Evolutionary conservation across 2,797 vertebrate genomes (phyloP).

Genomic region (Epinephelus awoara): DNA sequence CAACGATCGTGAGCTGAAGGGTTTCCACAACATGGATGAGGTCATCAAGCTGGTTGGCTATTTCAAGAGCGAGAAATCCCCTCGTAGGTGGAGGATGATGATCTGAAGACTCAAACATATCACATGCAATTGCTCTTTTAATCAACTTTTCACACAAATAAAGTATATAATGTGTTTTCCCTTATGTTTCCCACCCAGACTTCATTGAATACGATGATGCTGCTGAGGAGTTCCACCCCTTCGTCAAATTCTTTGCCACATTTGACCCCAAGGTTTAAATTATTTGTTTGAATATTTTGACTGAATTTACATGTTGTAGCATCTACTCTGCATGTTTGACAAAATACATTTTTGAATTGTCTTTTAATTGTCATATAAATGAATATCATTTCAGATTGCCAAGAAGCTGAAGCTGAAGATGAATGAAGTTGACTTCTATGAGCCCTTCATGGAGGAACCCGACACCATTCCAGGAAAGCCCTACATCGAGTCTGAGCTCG

Average conservation of each 20-base stretch:
- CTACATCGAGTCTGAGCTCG: constrained; percentile 90
- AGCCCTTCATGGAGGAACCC: constrained; percentile 92
- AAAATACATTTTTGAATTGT: no score
- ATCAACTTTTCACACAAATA: background rate
- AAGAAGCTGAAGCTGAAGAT: constrained; percentile 91
- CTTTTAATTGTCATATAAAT: no score
- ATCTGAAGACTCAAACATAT: background rate
- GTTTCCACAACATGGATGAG: constrained; percentile 92
- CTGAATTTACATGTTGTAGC: no score
- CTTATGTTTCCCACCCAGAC: constrained; percentile 76
- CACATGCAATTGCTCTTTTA: no score
- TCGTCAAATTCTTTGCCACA: constrained; percentile 93
- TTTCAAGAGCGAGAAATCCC: constrained; percentile 91
- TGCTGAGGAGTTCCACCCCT: constrained; percentile 93
- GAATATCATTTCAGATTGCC: constrained; percentile 84
- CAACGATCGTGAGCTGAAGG: constrained; percentile 91
- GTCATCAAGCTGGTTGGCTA: constrained; percentile 93
- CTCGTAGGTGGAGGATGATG: constrained; percentile 82
- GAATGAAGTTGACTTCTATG: constrained; percentile 93
- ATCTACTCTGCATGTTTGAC: no score
- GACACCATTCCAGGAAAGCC: constrained; percentile 92
- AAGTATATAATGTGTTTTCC: background rate
- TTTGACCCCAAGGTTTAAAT: constrained; percentile 90
- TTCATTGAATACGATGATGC: constrained; percentile 91
- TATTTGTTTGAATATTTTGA: background rate